Evolutionary conservation across 1,140 invertebrate species (phyloP).

Genomic region (Galendromus occidentalis): DNA sequence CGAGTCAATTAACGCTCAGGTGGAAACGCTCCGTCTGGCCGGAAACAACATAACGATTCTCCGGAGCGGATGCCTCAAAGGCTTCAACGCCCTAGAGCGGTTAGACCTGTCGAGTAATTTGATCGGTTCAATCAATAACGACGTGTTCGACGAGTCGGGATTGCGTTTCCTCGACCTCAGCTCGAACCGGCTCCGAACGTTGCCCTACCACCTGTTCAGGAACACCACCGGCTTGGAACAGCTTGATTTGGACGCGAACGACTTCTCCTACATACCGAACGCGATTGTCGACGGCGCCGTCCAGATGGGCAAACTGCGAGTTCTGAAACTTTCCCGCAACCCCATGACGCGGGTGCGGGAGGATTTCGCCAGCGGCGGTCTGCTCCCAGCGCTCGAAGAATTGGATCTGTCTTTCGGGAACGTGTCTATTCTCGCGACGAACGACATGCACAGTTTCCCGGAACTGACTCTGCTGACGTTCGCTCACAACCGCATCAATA

Average conservation of each 20-base stretch:
- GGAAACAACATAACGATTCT: neutral
- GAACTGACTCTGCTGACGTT: conserved; percentile 50
- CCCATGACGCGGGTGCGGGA: conserved; percentile 44
- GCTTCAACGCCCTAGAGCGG: neutral
- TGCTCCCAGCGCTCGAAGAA: conserved; percentile 47
- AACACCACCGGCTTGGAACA: conserved; percentile 30
- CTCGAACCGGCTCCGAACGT: neutral
- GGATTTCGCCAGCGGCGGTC: conserved; percentile 31
- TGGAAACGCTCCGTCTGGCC: neutral
- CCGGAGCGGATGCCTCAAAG: neutral
- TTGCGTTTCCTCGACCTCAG: neutral
- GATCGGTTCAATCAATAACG: neutral
- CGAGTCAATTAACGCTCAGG: neutral
- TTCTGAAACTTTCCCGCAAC: conserved; percentile 60
- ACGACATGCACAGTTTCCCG: conserved; percentile 68
- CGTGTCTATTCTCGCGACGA: conserved; percentile 58
- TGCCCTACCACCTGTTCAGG: conserved; percentile 1
- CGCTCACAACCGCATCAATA: conserved; percentile 48
- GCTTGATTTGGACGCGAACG: conserved; percentile 57
- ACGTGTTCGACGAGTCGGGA: neutral
- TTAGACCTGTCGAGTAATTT: neutral
- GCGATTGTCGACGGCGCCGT: conserved; percentile 42
- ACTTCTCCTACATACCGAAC: conserved; percentile 52
- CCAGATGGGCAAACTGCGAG: conserved; percentile 44
- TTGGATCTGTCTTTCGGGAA: conserved; percentile 60